Evolutionary conservation across 2,797 vertebrate genomes (phyloP).

Genomic region (Adelosebastes latens): DNA sequence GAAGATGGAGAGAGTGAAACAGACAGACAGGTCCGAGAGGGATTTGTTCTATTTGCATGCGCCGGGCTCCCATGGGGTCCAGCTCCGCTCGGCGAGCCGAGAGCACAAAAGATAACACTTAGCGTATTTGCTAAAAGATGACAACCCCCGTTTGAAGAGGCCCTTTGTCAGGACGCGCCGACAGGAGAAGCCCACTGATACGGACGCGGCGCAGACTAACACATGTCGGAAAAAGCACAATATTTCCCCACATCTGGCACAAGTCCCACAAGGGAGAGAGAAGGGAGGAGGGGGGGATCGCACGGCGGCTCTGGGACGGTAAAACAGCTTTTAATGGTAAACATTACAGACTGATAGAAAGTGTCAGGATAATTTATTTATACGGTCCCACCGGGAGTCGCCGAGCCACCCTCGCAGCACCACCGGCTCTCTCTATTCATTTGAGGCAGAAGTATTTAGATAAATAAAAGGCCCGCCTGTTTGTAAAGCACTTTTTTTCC

Average conservation of each 20-base stretch:
- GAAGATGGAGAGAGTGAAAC: slow-evolving; percentile 79
- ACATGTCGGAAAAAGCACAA: slow-evolving; percentile 81
- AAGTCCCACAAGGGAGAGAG: slow-evolving; percentile 86
- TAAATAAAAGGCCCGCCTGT: slow-evolving; percentile 70
- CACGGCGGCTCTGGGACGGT: slow-evolving; percentile 89
- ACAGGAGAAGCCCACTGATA: slow-evolving; percentile 89
- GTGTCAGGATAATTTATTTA: slow-evolving; percentile 81
- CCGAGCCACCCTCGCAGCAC: slow-evolving; percentile 55
- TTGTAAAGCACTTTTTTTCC: slow-evolving; percentile 58
- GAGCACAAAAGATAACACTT: slow-evolving; percentile 98
- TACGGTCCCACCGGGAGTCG: slow-evolving; percentile 67
- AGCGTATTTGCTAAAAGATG: slow-evolving; percentile 99
- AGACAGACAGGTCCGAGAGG: slow-evolving; percentile 87
- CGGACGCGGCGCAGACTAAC: slow-evolving; percentile 83
- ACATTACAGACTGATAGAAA: slow-evolving; percentile 87
- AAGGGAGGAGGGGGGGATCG: slow-evolving; percentile 81
- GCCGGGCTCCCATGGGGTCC: slow-evolving; percentile 90
- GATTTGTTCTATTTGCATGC: slow-evolving; percentile 97
- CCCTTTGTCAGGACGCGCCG: slow-evolving; percentile 89
- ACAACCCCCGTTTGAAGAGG: slow-evolving; percentile 93
- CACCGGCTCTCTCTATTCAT: slow-evolving; percentile 61
- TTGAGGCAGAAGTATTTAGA: slow-evolving; percentile 66
- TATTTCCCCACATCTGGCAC: slow-evolving; percentile 88
- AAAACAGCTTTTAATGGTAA: slow-evolving; percentile 90
- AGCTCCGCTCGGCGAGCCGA: slow-evolving; percentile 88